Conservation (phyloP, 2,113 vertebrate genomes). For the Lophura nycthemera region DNA sequence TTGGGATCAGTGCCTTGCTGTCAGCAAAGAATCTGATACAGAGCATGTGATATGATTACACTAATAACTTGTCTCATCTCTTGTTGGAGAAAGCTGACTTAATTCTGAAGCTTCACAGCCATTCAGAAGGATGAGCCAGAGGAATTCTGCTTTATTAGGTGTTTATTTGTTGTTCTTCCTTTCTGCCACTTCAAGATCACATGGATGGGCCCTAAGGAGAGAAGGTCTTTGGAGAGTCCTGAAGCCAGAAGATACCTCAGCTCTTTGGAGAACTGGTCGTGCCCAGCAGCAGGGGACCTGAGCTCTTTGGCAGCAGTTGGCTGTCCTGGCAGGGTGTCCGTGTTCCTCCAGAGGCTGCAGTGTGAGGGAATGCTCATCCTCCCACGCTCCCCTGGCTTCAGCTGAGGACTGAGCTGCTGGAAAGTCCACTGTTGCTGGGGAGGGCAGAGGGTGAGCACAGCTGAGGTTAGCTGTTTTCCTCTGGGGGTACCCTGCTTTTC, state of each 20-base stretch:
- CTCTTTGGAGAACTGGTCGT: neutral
- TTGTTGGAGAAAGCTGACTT: neutral
- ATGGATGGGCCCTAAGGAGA: neutral
- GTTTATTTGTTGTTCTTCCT: neutral
- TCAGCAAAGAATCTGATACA: neutral
- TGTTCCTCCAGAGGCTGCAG: neutral
- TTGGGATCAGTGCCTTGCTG: neutral
- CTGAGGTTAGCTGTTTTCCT: neutral
- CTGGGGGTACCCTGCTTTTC: neutral
- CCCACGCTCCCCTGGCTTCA: neutral
- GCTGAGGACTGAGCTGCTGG: neutral
- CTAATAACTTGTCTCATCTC: neutral
- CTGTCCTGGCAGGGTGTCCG: neutral
- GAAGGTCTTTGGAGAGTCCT: neutral
- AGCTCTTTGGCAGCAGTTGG: neutral
- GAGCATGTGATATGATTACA: neutral
- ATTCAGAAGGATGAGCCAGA: neutral
- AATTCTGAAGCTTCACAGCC: neutral
- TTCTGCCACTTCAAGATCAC: neutral
- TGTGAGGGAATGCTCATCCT: neutral
- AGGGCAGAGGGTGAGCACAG: neutral
- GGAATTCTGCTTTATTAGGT: neutral
- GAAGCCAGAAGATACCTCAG: neutral
- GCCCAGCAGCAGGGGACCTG: neutral
- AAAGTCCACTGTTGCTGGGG: neutral